phyloP scores from a whole-genome alignment of 2,113 vertebrate species.

The Ceuthmochares aereus region DNA sequence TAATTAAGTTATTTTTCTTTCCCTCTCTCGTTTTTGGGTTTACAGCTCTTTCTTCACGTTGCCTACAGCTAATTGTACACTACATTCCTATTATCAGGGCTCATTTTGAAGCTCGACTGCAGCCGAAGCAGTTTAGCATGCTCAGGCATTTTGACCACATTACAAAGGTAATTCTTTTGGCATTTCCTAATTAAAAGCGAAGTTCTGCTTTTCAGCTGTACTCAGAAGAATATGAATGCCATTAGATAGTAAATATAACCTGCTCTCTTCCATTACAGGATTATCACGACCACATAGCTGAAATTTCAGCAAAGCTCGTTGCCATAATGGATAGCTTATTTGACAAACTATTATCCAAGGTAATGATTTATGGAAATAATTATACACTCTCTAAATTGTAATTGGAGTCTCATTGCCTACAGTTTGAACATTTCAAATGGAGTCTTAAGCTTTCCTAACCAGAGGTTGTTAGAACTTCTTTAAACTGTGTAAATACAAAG shows the following conservation, averaged over 20 bases:
- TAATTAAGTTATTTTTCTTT: background rate
- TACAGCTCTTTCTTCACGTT: slow-evolving; percentile 92
- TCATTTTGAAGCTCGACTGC: slow-evolving; percentile 94
- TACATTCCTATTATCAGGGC: slow-evolving; percentile 94
- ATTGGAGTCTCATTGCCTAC: background rate
- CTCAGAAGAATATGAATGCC: background rate
- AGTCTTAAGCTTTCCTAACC: background rate
- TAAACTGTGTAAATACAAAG: background rate
- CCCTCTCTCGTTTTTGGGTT: background rate
- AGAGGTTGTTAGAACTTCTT: background rate
- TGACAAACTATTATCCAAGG: slow-evolving; percentile 95
- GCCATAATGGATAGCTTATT: slow-evolving; percentile 98
- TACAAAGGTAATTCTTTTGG: slow-evolving; percentile 87
- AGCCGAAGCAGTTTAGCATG: slow-evolving; percentile 92
- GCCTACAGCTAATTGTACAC: slow-evolving; percentile 95
- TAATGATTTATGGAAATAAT: slow-evolving; percentile 72
- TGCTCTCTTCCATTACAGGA: slow-evolving; percentile 84
- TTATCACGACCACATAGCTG: slow-evolving; percentile 96
- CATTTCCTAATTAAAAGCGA: background rate
- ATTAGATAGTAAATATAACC: slow-evolving; percentile 34
- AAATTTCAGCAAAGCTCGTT: slow-evolving; percentile 96
- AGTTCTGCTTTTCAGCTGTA: slow-evolving; percentile 24
- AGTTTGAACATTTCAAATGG: background rate
- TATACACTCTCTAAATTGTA: background rate
- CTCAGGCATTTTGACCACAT: slow-evolving; percentile 98